Base-by-base conservation (phyloP, 2,113 vertebrate genomes). In the Origma solitaria region DNA sequence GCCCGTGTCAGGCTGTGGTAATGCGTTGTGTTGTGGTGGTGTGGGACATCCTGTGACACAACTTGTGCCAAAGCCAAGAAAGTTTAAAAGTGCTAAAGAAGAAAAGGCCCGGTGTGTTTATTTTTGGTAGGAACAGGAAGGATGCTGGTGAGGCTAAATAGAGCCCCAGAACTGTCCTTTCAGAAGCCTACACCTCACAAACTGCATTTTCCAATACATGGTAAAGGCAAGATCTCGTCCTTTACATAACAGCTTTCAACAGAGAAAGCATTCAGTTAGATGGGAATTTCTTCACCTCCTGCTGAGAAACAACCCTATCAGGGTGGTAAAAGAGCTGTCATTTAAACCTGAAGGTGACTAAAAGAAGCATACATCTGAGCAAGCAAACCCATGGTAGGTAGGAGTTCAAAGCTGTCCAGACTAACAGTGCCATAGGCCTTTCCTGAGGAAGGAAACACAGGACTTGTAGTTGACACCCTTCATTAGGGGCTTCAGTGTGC, bases 31-130 rank as follows among this genome's bases (percentile, higher is more conserved):
- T 54, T 77, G 68, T 31, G 54, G 87, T 68, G 80, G 40, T 90
- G 49, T 72, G 90, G 86, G 57, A 90, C 70, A 92, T 95, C 92
- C 95, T 95, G 92, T 95, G 86, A 90, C 86, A 92, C 53, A 68
- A 24, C 49, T 37, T 56, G 30, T 88, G 72, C 78, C 72, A 86
- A 80, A 82, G 90, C 47, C 86, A 58, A 76, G 64, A 58, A 53
- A 51, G 49, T 49, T 47, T 61, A 70, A 53, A 93, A 92, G n/a
- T 38, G 10, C 44, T 75, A 30, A 24, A 82, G 80, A 84, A 92
- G 72, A 94, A 90, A 93, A 75, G 31, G 51, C 50, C 56, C 35
- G 18, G 38, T 5, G 1, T 82, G 80, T 78, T 86, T 96, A 84
- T 93, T 96, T 96, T 84, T 78, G 90, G 90, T 37, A 60, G 72